Base-by-base conservation (phyloP, 1,140 invertebrate genomes). In the Trypoxylus dichotomus region DNA sequence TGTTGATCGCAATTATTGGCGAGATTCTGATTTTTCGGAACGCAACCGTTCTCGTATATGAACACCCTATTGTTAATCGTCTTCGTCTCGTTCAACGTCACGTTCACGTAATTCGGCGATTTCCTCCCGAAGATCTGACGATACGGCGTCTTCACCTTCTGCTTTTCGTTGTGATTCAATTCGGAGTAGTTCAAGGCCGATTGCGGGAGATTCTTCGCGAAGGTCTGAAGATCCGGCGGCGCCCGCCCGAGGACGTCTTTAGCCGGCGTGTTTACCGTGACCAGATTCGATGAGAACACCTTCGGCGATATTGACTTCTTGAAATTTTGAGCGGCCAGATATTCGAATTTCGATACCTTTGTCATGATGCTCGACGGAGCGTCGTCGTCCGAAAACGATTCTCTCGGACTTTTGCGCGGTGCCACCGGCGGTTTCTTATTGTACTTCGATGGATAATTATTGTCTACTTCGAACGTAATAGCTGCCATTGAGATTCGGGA, bases 401-500 rank as follows among this genome's bases (percentile, higher is more conserved):
- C 83, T 43, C 83, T 79, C 2, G 84, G 82, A 47, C n/a, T 76
- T 76, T 79, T 88, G 32, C 88, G 82, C 0, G 89, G 89, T 10
- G 86, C 87, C 0, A 86, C 84, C 0, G 89, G 89, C 0, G 89
- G 89, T 76, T 90, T 91, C 72, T 85, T 85, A 13, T 85, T 83
- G 54, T 83, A 82, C 76, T 87, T 86, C 15, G 80, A 41, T 25
- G 77, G 80, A 32, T 80, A 81, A 42, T 85, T 84, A 13, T 88
- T 87, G 27, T 84, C 84, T 0, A 77, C 81, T 32, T 87, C 86
- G 82, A 91, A 92, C 73, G 88, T 89, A 78, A 91, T 90, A 0
- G 93, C 92, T 19, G 91, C 90, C 92, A 95, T 94, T 2, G 94
- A 95, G 58, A 95, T 92, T 80, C 94, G 88, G 1, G 91, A 88